Base-by-base conservation (phyloP, 1,140 invertebrate genomes). In the Rhizoglyphus robini region DNA sequence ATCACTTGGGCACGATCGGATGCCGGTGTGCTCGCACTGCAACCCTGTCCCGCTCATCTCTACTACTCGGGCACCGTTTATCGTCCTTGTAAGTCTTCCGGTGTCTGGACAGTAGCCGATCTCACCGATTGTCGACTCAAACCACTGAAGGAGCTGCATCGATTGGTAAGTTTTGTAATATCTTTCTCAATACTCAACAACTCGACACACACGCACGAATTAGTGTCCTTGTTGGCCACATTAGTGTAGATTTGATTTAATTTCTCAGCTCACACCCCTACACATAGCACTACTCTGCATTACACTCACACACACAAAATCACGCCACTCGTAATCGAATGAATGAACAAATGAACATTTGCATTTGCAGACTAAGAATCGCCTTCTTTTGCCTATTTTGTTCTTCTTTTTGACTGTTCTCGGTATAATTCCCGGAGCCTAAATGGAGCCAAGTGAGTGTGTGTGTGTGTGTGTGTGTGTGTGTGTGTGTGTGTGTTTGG, bases 51-150 rank as follows among this genome's bases (percentile, higher is more conserved):
- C 8, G 30, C 31, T 18, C 57, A 61, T 5, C 27, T 11, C n/a
- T 46, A 23, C 15, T 70, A 69, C 31, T 65, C 61, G 5, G 70
- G 70, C 1, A 69, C 61, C 30, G 60, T 68, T 46, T 70, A 68
- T 36, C 47, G 70, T 18, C 65, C 65, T 34, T 70, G 70, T 31
- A 68, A 68, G 49, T 62, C 63, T 27, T 65, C 27, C n/a, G 68
- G 68, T n/a, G 58, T 32, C 11, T 70, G 70, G 70, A 65, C 61
- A 0, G 60, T 57, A 31, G 48, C 67, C 1, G 70, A 70, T 38
- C 63, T 63, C 31, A 68, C 38, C 18, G 68, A 70, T 27, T 70
- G 70, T 38, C 61, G 67, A 30, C 32, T 70, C 29, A 64, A 63
- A 32, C 65, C 64, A 31, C 30, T 70, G 1, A 54, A 60, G 27